Evolutionary conservation across 2,113 vertebrate species (phyloP), one percentile per base, ranked within the genome.

Genomic region (Vidua macroura): DNA sequence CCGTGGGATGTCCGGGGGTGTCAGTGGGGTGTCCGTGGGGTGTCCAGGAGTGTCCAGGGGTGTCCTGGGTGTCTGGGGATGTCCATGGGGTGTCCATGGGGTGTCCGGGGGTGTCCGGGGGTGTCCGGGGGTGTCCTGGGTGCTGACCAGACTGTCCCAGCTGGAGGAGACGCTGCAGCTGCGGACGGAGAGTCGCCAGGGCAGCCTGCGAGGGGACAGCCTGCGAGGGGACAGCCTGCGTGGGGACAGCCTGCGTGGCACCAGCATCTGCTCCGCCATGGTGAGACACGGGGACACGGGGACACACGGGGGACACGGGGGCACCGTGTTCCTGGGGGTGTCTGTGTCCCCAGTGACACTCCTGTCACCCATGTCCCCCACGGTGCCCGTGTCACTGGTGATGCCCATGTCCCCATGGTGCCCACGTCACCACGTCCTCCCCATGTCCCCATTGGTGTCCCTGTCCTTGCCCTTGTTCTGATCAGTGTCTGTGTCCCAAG

Each of bases 241-340:
- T 0, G 94, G 86, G 20, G 93, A 96, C 78, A 95, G 93, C 31
- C 70, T 95, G 84, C 83, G 94, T 5, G 98, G 98, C 90, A 98
- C 97, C 97, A 99, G 98, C 96, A 97, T 98, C 82, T 97, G 98
- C 89, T 99, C 99, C 12, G 96, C 99, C 52, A 97, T 98, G 98
- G 99, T 99, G 97, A 98, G 98, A 20, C 21, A 33, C 10, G 3
- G 69, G 33, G 33, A 43, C 68, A 24, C 25, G 35, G 35, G 35
- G 35, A 8, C n/a, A 35, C 35, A 35, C 35, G 10, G 37, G 20
- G 58, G 63, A 15, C 49, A 15, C 2, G 27, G n/a, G 7, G 23
- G 37, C n/a, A 17, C 33, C 5, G 0, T 5, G 73, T 28, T 15
- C 41, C 41, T 20, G 39, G 23, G 5, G 9, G 17, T 46, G 33